Evolutionary conservation across 2,888 invertebrate species (phyloP).

Genomic region (Morpho helenor): DNA sequence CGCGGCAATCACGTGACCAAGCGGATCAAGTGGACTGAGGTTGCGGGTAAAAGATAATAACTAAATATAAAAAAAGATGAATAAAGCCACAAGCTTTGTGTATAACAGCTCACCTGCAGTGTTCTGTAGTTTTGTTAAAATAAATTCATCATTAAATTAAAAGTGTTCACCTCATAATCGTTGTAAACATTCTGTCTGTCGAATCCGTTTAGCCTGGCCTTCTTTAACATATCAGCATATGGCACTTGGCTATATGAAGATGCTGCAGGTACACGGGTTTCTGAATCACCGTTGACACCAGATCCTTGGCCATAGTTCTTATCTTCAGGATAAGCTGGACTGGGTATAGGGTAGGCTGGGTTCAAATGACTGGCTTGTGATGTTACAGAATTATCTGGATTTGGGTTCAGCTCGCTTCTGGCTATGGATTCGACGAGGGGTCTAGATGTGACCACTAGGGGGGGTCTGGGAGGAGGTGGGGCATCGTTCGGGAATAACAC

Average conservation of each 20-base stretch:
- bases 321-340: background rate
- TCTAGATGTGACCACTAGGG: slow-evolving; percentile 64
- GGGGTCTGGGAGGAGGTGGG: slow-evolving; percentile 52
- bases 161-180: slow-evolving; percentile 48
- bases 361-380: slow-evolving; percentile 37
- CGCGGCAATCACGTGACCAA: too few relatives aligned
- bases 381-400: slow-evolving; percentile 40
- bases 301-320: background rate
- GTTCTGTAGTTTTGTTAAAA: too few relatives aligned
- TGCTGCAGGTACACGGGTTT: slow-evolving; percentile 12
- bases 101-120: too few relatives aligned
- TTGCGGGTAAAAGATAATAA: too few relatives aligned
- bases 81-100: too few relatives aligned
- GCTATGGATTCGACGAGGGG: slow-evolving; percentile 62
- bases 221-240: slow-evolving; percentile 35
- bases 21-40: too few relatives aligned
- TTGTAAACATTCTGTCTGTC: slow-evolving; percentile 36
- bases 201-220: slow-evolving; percentile 18
- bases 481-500: slow-evolving; percentile 65
- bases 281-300: slow-evolving; percentile 27
- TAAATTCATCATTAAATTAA: background rate
- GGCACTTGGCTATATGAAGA: slow-evolving; percentile 28
- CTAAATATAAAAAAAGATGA: too few relatives aligned
- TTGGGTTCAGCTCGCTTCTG: slow-evolving; percentile 51
- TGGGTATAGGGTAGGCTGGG: slow-evolving; percentile 25